Evolutionary conservation across 1,140 invertebrate genomes (phyloP).

Genomic region (Helicoverpa armigera): DNA sequence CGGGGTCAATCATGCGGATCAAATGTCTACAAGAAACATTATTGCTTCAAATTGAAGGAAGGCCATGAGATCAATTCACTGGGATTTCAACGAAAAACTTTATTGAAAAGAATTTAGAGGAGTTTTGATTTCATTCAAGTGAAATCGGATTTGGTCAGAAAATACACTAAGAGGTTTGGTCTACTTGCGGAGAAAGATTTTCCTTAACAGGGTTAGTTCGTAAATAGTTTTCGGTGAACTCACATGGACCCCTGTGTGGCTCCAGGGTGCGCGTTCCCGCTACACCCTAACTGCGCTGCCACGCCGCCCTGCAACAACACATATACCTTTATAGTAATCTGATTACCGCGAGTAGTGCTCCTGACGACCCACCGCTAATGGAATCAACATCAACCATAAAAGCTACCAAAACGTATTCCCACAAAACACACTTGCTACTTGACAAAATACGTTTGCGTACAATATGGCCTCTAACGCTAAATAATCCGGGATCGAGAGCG

Average conservation of each 20-base stretch:
- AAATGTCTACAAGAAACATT: too few species aligned
- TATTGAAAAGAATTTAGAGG: too few species aligned
- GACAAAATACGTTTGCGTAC: neutral
- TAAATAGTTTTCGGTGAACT: constrained; percentile 46
- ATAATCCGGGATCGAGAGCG: constrained; percentile 10
- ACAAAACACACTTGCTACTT: neutral
- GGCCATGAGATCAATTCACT: too few species aligned
- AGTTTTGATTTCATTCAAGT: too few species aligned
- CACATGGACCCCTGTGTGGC: constrained; percentile 66
- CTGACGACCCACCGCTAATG: constrained; percentile 1
- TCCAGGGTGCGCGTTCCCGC: constrained; percentile 76
- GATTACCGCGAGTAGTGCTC: constrained; percentile 7
- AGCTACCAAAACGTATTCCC: neutral
- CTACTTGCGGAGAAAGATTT: neutral
- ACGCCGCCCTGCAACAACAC: constrained; percentile 73
- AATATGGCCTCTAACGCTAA: neutral
- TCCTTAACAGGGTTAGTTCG: neutral
- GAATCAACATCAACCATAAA: constrained; percentile 20
- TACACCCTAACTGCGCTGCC: constrained; percentile 68
- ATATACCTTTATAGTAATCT: constrained; percentile 3
- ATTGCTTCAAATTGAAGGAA: too few species aligned
- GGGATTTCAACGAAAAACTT: too few species aligned
- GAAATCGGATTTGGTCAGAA: neutral
- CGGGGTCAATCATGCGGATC: too few species aligned
- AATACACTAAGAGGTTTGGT: neutral